Percentiles rank a stretch among this genome's conserved stretches.
Conservation (phyloP, 1,140 invertebrate species). For the Penaeus vannamei region DNA sequence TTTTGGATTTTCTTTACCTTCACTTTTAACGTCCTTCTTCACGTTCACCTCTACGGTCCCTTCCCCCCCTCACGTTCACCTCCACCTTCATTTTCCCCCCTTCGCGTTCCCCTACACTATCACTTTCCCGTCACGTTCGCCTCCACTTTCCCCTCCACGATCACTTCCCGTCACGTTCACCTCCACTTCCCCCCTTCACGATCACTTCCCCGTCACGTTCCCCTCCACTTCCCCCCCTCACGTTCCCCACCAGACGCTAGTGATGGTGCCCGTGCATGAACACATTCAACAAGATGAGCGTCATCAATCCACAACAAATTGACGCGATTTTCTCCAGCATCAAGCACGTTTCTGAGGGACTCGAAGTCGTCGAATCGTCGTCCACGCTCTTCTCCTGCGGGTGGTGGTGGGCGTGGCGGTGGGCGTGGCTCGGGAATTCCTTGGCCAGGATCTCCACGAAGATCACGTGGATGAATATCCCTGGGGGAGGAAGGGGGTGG, state of each 20-base stretch:
- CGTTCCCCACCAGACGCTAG: not conserved
- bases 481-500: constrained; percentile 22
- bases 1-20: too few species aligned
- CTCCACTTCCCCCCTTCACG: not conserved
- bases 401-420: constrained; percentile 29
- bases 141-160: too few species aligned
- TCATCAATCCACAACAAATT: constrained; percentile 50
- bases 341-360: constrained; percentile 10
- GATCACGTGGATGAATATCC: constrained; percentile 68
- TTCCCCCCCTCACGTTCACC: too few species aligned
- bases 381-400: not conserved
- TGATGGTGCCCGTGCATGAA: constrained; percentile 62
- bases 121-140: too few species aligned
- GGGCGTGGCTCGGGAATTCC: constrained; percentile 58
- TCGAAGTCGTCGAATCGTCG: not conserved
- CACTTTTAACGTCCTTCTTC: too few species aligned
- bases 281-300: constrained; percentile 59
- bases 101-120: too few species aligned
- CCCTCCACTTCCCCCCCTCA: not conserved
- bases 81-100: too few species aligned
- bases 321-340: constrained; percentile 61
- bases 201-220: too few species aligned
- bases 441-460: constrained; percentile 67
- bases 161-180: not conserved
- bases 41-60: too few species aligned